Evolutionary conservation across 2,797 vertebrate species (phyloP), one percentile per base, ranked within the genome.

Genomic region (Anguilla anguilla): DNA sequence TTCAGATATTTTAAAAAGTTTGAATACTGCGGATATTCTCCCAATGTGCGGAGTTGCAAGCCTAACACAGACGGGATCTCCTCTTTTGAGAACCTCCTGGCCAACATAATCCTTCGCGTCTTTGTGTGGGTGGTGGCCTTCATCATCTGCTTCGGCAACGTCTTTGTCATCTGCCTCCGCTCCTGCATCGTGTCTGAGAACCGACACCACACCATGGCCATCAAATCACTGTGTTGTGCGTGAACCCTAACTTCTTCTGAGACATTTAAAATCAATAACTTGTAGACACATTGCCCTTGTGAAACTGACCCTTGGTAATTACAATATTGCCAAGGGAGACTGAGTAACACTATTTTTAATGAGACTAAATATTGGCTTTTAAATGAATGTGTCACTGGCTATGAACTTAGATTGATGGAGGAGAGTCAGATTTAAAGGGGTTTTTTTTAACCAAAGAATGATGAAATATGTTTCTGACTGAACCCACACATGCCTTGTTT

Each of bases 191-290:
- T 84, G 25, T 87, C 91, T 0, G 92, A 95, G 91, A 94, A 93
- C 91, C 93, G 93, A 77, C 92, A 92, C 74, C 93, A 94, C 87
- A 89, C 93, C 77, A 92, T 94, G 93, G 94, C 94, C 90, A 94
- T 95, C 91, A 92, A 93, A 79, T 94, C 94, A 5, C 93, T 96
- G 31, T 96, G 95, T 90, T 96, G 93, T 95, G 91, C 96, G 93
- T 91, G 0, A 25, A 55, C 10, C 13, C 31, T 10, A 17, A 17
- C 6, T 0, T 28, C 53, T 35, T 67, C 31, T 39, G 22, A 43
- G 59, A 17, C 59, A 61, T 69, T 69, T 67, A 13, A 67, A 67
- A 19, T 35, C 55, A 13, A 13, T 22, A 61, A 57, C 17, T 46
- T 11, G 5, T 11, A 17, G 22, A 22, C 28, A n/a, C 57, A 64